These are phyloP conservation scores for Dusona sp. DNA, from an alignment of 2,888 invertebrate species.

Conservation along the genomic window DNA sequence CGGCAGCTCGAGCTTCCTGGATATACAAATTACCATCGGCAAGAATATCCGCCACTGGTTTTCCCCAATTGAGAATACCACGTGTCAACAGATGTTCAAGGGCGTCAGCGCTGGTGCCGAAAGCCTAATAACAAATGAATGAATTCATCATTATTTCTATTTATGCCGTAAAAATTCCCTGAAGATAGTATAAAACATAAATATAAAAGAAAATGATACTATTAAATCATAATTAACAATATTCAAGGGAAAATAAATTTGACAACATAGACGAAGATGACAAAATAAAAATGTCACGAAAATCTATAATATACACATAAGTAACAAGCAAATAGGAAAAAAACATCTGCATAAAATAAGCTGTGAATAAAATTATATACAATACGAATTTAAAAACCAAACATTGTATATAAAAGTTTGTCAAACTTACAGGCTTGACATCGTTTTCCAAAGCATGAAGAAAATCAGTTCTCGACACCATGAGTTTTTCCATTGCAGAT, in stretches of 20 bases:
- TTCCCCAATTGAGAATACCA: constrained; percentile 97
- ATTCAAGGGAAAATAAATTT: background rate
- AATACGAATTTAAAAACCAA: background rate
- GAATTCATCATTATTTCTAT: background rate
- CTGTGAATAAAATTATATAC: background rate
- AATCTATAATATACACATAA: too few species aligned
- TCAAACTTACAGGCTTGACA: constrained; percentile 80
- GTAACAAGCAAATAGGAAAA: background rate
- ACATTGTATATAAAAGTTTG: background rate
- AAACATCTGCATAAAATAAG: background rate
- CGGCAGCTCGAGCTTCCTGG: constrained; percentile 93
- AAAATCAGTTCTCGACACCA: constrained; percentile 88
- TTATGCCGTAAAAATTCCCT: background rate
- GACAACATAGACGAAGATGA: too few species aligned
- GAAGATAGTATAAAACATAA: too few species aligned
- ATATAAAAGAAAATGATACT: background rate
- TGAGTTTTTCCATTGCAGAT: constrained; percentile 89
- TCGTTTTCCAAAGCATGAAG: constrained; percentile 90
- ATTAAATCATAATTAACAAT: background rate
- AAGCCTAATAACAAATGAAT: constrained; percentile 88
- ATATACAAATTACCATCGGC: constrained; percentile 97
- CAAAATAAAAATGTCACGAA: background rate
- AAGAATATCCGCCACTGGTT: constrained; percentile 93
- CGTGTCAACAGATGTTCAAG: constrained; percentile 94
- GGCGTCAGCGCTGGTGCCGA: constrained; percentile 97